Conservation (phyloP, 2,888 invertebrate genomes). For the Schizotus pectinicornis region DNA sequence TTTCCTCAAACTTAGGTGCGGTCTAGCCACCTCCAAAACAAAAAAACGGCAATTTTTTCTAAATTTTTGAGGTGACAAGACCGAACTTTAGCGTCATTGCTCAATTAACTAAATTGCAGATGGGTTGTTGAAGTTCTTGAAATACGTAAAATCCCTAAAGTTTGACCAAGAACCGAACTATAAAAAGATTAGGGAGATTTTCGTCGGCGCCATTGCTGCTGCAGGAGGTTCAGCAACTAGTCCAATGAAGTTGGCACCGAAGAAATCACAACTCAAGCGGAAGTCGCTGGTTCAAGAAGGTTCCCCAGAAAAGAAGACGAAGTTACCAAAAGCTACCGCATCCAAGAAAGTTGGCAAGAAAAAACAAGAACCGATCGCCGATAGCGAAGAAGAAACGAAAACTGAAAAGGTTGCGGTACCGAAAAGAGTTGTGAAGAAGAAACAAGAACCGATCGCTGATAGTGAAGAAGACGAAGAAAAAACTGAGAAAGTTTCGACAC, state of each 20-base stretch:
- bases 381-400: slow-evolving; percentile 35
- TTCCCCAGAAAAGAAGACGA: not conserved
- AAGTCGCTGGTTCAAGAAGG: too few species aligned
- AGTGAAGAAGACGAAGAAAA: slow-evolving; percentile 6
- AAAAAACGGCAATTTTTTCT: too few species aligned
- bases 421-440: too few species aligned
- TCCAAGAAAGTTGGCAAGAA: not conserved
- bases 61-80: too few species aligned
- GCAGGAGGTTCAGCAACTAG: slow-evolving; percentile 64
- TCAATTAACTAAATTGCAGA: slow-evolving; percentile 58
- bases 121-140: slow-evolving; percentile 69
- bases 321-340: too few species aligned
- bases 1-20: slow-evolving; percentile 10
- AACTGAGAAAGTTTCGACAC: too few species aligned
- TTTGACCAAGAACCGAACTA: slow-evolving; percentile 79
- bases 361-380: slow-evolving; percentile 21
- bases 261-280: not conserved
- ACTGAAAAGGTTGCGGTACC: slow-evolving; percentile 17
- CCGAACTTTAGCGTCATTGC: not conserved
- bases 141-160: slow-evolving; percentile 70
- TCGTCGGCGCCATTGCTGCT: slow-evolving; percentile 69
- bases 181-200: slow-evolving; percentile 69
- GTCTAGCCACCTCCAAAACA: too few species aligned
- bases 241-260: slow-evolving; percentile 63
- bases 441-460: slow-evolving; percentile 11